Evolutionary conservation across 2,113 vertebrate genomes (phyloP).

Genomic region (Cnemophilus loriae): DNA sequence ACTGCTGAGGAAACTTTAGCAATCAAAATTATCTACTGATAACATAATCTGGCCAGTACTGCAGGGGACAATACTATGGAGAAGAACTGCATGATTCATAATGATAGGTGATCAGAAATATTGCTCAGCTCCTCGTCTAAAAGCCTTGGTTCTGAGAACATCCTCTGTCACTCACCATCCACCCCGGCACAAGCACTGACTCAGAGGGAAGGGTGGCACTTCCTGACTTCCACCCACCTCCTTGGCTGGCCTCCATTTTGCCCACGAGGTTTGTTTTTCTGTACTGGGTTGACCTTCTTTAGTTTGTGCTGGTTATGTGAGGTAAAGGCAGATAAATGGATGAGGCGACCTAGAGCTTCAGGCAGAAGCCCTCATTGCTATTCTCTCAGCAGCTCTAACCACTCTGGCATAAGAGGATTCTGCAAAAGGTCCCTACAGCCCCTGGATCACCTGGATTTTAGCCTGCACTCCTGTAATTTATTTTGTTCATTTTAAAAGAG

Average conservation of each 20-base stretch:
- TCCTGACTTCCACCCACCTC: not conserved
- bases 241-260: not conserved
- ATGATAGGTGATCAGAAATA: not conserved
- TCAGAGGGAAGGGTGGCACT: not conserved
- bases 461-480: not conserved
- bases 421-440: not conserved
- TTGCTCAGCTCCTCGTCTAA: not conserved
- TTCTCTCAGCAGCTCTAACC: not conserved
- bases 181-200: rapidly evolving
- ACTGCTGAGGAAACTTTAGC: not conserved
- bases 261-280: not conserved
- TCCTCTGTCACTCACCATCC: not conserved
- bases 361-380: rapidly evolving
- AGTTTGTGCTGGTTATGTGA: not conserved
- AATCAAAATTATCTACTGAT: not conserved
- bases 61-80: not conserved
- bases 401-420: not conserved
- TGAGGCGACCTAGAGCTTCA: not conserved
- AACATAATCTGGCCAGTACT: not conserved
- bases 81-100: not conserved
- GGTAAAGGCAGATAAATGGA: not conserved
- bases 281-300: not conserved
- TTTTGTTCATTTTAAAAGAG: not conserved
- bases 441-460: not conserved
- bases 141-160: not conserved